Base-by-base conservation (phyloP, 2,888 invertebrate genomes). In the Philonicus albiceps region DNA sequence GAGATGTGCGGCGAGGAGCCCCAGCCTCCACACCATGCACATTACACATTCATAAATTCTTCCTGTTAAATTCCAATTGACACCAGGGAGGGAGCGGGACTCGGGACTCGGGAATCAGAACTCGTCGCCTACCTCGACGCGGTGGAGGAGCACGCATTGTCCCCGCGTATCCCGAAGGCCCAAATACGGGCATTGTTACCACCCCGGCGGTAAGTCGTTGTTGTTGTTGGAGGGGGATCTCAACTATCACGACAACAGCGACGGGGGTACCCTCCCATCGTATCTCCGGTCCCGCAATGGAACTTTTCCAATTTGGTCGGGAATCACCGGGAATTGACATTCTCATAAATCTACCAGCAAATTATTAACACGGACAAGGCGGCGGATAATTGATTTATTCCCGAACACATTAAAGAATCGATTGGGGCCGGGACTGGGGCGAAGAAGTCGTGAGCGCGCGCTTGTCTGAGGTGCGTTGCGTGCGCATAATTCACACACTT, bases 61-160 rank as follows among this genome's bases (percentile, higher is more conserved):
- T 84, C 84, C 73, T 84, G 84, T 84, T 84, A 84, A 84, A 84
- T 84, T 84, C 43, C 84, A 84, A 84, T 84, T 84, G 84, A 84
- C 84, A 84, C 31, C 19, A 13, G 16, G 40, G 43, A n/a, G 13
- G 72, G 43, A n/a, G 6, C 37, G 43, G 40, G 84, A 40, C 37
- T 37, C 7, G 34, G 34, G 34, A 34, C 34, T 34, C 34, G 34
- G 34, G 34, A 34, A 4, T 5, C 13, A 40, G 40, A 73, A 40
- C 40, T 72, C 40, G n/a, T 49, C 27, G 30, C 31, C 49, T 27
- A 19, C 27, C n/a, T 19, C 30, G 34, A 0, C 4, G 34, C 6
- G 19, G 3, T 74, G n/a, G 31, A 31, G 81, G 11, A 64, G 37
- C 34, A 81, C 55, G 55, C 34, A 81, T 55, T 81, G 53, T 55